Evolutionary conservation across 2,888 invertebrate species (phyloP).

Genomic region (Glaucopsyche alexis): DNA sequence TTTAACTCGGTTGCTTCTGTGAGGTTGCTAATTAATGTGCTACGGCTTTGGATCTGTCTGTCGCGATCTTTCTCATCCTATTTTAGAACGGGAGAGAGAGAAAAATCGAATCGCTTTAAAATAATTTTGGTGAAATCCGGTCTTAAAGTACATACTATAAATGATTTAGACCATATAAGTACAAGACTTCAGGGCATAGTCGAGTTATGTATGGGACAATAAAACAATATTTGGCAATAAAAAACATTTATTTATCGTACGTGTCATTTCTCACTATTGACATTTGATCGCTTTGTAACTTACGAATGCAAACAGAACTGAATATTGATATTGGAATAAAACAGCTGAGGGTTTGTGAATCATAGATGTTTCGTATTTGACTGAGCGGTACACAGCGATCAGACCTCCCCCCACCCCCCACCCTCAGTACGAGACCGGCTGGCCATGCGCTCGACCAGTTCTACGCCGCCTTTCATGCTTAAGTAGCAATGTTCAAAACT

Average conservation of each 20-base stretch:
- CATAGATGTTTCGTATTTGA: not conserved
- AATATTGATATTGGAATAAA: not conserved
- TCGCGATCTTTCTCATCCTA: no score
- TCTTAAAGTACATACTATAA: no score
- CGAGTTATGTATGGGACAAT: slow-evolving; percentile 44
- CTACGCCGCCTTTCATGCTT: not conserved
- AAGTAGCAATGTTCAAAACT: slow-evolving; percentile 1
- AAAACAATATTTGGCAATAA: slow-evolving; percentile 72
- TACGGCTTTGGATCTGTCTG: no score
- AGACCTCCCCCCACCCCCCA: slow-evolving; percentile 23
- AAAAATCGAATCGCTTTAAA: no score
- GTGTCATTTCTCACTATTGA: slow-evolving; percentile 43
- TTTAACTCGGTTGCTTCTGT: no score
- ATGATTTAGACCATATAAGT: no score
- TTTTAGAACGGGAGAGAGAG: no score
- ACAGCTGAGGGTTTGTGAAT: not conserved
- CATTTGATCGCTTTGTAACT: slow-evolving; percentile 30
- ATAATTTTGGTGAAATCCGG: no score
- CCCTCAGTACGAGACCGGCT: slow-evolving; percentile 29
- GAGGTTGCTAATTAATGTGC: no score
- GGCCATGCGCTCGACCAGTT: not conserved
- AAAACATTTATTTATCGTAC: slow-evolving; percentile 68
- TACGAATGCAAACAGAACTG: not conserved
- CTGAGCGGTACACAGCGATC: slow-evolving; percentile 21
- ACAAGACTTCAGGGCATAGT: no score